Base-by-base conservation (phyloP, 92 coral and sea anemone species). In the Phenganax subtilis region DNA sequence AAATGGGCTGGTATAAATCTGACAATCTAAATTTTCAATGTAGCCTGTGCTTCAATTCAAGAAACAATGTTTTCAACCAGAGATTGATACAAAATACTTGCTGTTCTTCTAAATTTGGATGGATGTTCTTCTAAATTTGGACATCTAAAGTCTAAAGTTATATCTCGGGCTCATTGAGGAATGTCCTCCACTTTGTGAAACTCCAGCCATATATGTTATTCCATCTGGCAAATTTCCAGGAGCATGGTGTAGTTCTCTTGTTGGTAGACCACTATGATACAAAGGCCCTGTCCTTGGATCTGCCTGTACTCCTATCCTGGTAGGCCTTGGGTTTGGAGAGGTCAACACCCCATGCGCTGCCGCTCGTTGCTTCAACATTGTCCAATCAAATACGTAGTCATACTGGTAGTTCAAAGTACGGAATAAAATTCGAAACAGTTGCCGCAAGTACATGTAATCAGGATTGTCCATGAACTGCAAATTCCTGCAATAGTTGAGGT, bases 331-430 rank as follows among this genome's bases (percentile, higher is more conserved):
- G 27, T 51, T 25, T 51, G 92, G 60, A 8, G 89, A 85, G 14
- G 86, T 84, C 11, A 96, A 91, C 54, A 85, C 84, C 6, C 89
- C 93, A 44, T 91, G 96, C 47, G 47, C 47, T 1, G 97, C 93
- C 2, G 94, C 98, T 85, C 89, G 90, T 86, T 93, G 98, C 75
- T 93, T 93, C 88, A 93, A 81, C 98, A 93, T 93, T 9, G 98
- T 93, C 98, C 98, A 93, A 91, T 93, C 98, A 83, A 93, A 93
- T 61, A 93, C 90, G 75, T 91, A 93, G 74, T 93, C 98, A 85
- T 93, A 93, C 86, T 93, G 98, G 82, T 91, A 93, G 85, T 93
- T 93, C 85, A 93, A 85, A 56, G 98, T 93, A 76, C 98, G 97
- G 73, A 93, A 93, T 70, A 93, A 84, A 86, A 93, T 93, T 76